Conservation (phyloP, 2,113 vertebrate genomes). For the Labrus mixtus region DNA sequence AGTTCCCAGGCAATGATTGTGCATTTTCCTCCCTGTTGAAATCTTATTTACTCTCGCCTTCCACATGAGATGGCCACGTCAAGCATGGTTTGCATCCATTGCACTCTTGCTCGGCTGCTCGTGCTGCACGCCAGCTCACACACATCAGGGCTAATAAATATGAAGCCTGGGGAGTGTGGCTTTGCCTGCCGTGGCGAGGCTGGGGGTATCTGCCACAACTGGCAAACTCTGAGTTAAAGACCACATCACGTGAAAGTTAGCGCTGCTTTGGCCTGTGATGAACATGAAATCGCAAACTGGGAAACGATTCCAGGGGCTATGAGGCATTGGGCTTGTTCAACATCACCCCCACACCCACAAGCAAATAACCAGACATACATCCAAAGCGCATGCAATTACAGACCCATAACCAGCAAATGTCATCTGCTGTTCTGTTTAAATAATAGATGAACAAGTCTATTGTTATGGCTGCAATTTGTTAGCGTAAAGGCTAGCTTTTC, state of each 20-base stretch:
- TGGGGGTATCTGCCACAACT: conserved; percentile 58
- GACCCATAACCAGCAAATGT: conserved; percentile 51
- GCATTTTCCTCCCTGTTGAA: conserved; percentile 73
- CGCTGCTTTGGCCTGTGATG: conserved; percentile 56
- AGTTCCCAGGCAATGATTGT: conserved; percentile 75
- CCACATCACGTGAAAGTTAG: conserved; percentile 43
- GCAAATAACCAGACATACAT: conserved; percentile 5
- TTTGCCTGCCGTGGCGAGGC: conserved; percentile 37
- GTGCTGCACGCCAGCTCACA: conserved; percentile 65
- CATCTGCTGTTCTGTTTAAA: conserved; percentile 55
- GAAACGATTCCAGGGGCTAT: conserved; percentile 31
- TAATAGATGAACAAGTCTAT: conserved; percentile 43
- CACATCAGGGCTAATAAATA: conserved; percentile 75
- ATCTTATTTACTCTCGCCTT: conserved; percentile 79
- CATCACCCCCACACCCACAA: conserved; percentile 16
- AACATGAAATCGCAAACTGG: conserved; percentile 53
- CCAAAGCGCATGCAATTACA: conserved; percentile 15
- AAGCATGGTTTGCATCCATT: conserved; percentile 75
- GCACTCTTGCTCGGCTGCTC: conserved; percentile 70
- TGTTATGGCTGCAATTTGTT: conserved; percentile 19
- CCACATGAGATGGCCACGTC: conserved; percentile 80
- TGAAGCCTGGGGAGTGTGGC: conserved; percentile 60
- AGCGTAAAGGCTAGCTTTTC: not conserved
- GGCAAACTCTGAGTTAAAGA: conserved; percentile 50
- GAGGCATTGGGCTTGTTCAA: conserved; percentile 28